A percentile compares a stretch with the other conserved stretches of the same genome.
These are phyloP conservation scores for Leptinotarsa texana DNA, from an alignment of 1,140 invertebrate species.

Conservation along the genomic window DNA sequence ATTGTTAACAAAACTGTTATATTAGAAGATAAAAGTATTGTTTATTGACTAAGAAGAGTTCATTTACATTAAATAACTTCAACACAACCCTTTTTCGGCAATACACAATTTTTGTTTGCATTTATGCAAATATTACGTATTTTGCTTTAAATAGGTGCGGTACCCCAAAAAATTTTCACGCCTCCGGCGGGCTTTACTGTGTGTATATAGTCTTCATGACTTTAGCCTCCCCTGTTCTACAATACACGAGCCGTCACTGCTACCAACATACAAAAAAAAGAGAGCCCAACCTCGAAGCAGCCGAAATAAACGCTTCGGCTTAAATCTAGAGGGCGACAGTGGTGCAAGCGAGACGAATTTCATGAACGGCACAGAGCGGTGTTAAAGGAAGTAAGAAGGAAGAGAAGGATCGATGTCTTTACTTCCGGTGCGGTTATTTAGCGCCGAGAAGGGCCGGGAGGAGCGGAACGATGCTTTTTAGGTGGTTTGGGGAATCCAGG, in stretches of 20 bases:
- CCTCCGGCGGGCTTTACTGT: no score
- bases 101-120: no score
- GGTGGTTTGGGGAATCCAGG: neutral
- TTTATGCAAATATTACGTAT: no score
- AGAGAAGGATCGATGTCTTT: slow-evolving; percentile 27
- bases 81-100: no score
- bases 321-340: slow-evolving; percentile 17
- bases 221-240: no score
- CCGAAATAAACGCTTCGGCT: neutral
- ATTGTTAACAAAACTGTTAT: no score
- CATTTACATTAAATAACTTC: no score
- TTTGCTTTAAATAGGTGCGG: no score
- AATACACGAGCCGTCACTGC: neutral
- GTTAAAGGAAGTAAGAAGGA: slow-evolving; percentile 6
- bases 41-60: no score
- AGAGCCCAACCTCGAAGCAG: neutral
- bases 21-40: no score
- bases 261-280: neutral
- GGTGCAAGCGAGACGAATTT: neutral
- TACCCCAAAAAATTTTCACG: no score
- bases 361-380: neutral
- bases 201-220: no score
- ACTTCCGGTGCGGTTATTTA: slow-evolving; percentile 29
- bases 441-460: neutral
- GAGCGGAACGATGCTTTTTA: slow-evolving; percentile 5